Evolutionary conservation across 2,113 vertebrate species (phyloP), one percentile per base, ranked within the genome.

Genomic region (Myodes glareolus): DNA sequence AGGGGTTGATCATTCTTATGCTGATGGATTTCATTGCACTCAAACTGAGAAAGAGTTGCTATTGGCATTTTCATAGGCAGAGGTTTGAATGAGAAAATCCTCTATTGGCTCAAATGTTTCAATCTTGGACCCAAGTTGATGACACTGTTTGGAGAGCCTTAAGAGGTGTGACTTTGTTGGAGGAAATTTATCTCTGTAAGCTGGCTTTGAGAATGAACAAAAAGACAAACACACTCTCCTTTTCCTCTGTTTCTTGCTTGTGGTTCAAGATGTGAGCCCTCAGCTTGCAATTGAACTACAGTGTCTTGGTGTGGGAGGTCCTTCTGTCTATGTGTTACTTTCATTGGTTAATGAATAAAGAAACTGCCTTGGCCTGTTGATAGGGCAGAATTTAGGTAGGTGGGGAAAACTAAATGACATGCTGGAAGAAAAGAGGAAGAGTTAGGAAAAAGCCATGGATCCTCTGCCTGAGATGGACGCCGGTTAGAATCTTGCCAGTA

Each of bases 11-110:
- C 5, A 3, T 91, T 89, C 73, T 77, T 55, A 65, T 77, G 25
- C 36, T 88, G 16, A 13, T 85, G 11, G 85, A 36, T 88, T 97
- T 95, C 23, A 50, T 88, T 92, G 42, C 0, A 58, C 72, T 90
- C 67, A 45, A 29, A 75, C 42, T 91, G 77, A 65, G 55, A 58
- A 96, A 63, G 5, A 80, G 23, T 63, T 68, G 61, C 5, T 82
- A 90, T 68, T 81, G 52, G 86, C 55, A 39, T 70, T 96, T 36
- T 2, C 12, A 5, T 88, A 27, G 52, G 81, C 9, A 1, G 25
- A 42, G 39, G n/a, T 84, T 42, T 84, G 14, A 31, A 63, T 29
- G 58, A 82, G 52, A 63, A 2, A 4, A 4, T 29, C n/a, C 13
- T 84, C 55, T 42, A 2, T 42, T 63, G 25, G 7, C n/a, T 63